phyloP scores from a whole-genome alignment of 2,113 vertebrate genomes.

The Ochotona princeps region DNA sequence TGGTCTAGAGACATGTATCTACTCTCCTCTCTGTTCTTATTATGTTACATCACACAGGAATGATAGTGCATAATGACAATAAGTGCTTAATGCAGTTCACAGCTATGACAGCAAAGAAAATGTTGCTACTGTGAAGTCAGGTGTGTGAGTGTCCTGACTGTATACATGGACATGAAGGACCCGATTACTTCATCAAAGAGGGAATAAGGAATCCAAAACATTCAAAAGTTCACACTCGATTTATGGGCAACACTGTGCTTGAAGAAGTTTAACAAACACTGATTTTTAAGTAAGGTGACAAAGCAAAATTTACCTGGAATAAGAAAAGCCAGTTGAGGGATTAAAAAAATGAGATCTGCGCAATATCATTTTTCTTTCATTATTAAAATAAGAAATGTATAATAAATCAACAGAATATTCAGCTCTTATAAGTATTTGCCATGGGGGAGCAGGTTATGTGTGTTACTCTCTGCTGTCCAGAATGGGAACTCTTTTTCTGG shows the following conservation, averaged over 20 bases:
- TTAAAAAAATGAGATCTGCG: background rate
- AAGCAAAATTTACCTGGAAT: background rate
- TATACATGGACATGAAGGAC: background rate
- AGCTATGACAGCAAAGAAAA: background rate
- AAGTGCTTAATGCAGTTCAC: background rate
- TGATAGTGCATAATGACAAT: background rate
- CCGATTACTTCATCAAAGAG: background rate
- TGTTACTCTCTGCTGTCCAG: no score
- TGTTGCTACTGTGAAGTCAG: background rate
- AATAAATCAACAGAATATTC: background rate
- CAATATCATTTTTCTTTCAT: background rate
- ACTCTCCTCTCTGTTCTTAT: constrained; percentile 52
- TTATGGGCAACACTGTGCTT: background rate
- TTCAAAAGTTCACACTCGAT: background rate
- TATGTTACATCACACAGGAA: background rate
- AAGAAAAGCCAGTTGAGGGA: background rate
- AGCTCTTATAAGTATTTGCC: background rate
- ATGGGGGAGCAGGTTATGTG: accelerated
- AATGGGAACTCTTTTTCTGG: background rate
- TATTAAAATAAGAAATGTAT: background rate
- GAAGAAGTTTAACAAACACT: accelerated
- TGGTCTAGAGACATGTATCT: constrained; percentile 52
- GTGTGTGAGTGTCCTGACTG: background rate
- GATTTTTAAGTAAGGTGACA: background rate
- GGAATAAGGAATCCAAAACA: background rate